Percentiles rank a stretch among this genome's conserved stretches.
phyloP scores from a whole-genome alignment of 1,140 invertebrate species.

The Ceratina japonica region DNA sequence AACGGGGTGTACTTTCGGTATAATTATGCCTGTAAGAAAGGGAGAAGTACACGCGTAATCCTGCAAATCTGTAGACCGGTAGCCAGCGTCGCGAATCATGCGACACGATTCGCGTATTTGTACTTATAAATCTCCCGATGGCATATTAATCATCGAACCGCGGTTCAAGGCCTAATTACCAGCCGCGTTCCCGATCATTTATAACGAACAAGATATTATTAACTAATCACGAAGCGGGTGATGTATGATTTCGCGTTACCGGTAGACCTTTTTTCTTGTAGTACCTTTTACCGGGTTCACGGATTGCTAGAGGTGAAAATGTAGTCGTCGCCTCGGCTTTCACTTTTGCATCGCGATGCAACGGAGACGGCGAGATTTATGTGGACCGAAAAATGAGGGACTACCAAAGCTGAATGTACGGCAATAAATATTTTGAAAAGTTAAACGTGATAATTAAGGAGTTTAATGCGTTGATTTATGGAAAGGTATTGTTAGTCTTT shows the following conservation, averaged over 20 bases:
- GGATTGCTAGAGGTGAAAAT: conserved; percentile 21
- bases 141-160: conserved; percentile 24
- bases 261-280: neutral
- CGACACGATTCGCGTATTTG: conserved; percentile 3
- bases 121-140: conserved; percentile 6
- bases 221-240: neutral
- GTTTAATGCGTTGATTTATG: too few species aligned
- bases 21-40: conserved; percentile 38
- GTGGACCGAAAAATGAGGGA: neutral
- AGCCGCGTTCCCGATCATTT: conserved; percentile 11
- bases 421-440: too few species aligned
- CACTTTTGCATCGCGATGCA: conserved; percentile 13
- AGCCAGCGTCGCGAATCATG: neutral
- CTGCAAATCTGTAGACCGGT: neutral
- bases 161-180: conserved; percentile 20
- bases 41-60: conserved; percentile 29
- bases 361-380: neutral
- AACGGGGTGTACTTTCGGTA: too few species aligned
- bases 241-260: conserved; percentile 1
- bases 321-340: conserved; percentile 11
- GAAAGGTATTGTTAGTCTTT: too few species aligned
- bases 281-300: neutral
- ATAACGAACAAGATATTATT: conserved; percentile 24
- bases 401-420: too few species aligned
- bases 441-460: too few species aligned